Evolutionary conservation across 2,113 vertebrate species (phyloP).

Genomic region (Callipepla californica): DNA sequence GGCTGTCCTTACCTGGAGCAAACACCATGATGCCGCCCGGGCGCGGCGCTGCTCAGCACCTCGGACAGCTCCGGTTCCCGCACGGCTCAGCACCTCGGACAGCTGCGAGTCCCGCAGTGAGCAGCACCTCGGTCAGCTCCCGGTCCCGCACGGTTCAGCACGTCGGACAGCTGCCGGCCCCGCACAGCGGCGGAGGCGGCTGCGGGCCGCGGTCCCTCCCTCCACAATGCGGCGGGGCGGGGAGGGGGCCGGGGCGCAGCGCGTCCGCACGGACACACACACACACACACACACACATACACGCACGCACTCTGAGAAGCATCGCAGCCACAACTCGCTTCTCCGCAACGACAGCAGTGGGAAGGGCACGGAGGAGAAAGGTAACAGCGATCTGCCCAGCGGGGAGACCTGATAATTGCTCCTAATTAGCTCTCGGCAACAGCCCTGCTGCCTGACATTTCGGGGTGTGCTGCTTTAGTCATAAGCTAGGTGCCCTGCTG

Average conservation of each 20-base stretch:
- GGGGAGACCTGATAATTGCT: constrained; percentile 76
- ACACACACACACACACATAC: background rate
- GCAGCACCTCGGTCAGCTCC: constrained; percentile 64
- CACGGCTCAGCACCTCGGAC: constrained; percentile 67
- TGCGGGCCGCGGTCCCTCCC: constrained; percentile 52
- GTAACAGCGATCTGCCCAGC: constrained; percentile 49
- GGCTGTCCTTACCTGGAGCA: constrained; percentile 80
- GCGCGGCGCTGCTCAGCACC: constrained; percentile 44
- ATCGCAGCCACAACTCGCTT: background rate
- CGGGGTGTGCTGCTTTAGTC: background rate
- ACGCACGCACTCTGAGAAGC: background rate
- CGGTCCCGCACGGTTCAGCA: constrained; percentile 14
- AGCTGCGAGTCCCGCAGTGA: background rate
- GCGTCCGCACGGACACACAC: background rate
- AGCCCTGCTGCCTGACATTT: constrained; percentile 67
- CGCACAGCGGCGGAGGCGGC: constrained; percentile 35
- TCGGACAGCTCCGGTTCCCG: constrained; percentile 63
- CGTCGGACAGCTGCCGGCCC: constrained; percentile 67
- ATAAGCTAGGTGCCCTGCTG: background rate
- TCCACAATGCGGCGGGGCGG: constrained; percentile 70
- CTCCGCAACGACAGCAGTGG: background rate
- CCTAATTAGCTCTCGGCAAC: constrained; percentile 64
- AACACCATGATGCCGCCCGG: constrained; percentile 78
- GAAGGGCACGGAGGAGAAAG: constrained; percentile 20
- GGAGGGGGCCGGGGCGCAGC: constrained; percentile 32